These are phyloP conservation scores for Accipiter virgatus DNA, from an alignment of 2,113 vertebrate species.

Conservation along the genomic window DNA sequence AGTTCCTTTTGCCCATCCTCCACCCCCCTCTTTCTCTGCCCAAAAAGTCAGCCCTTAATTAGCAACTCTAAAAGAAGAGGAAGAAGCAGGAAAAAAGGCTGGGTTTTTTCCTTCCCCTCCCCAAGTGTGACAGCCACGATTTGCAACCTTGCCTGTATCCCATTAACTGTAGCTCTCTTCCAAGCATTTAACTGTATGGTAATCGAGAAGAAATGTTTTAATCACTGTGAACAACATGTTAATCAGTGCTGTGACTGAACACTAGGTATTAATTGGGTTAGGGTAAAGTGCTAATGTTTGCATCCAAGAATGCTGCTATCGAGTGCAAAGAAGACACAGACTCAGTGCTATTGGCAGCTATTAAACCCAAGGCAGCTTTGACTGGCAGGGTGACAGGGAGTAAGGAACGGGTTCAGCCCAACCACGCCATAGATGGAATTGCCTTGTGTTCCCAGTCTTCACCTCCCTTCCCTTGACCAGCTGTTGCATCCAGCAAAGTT, in stretches of 20 bases:
- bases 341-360: not conserved
- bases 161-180: conserved; percentile 72
- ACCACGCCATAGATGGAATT: not conserved
- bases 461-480: not conserved
- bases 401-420: not conserved
- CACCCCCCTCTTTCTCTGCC: conserved; percentile 76
- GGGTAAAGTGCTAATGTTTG: conserved; percentile 72
- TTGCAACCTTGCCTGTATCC: conserved; percentile 68
- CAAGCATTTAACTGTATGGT: conserved; percentile 76
- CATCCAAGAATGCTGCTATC: conserved; percentile 33
- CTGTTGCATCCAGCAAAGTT: not conserved
- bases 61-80: conserved; percentile 73
- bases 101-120: conserved; percentile 40
- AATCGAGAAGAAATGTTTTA: conserved; percentile 86
- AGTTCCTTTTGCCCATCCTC: conserved; percentile 52
- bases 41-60: conserved; percentile 80
- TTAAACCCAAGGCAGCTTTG: not conserved
- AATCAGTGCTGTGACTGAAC: conserved; percentile 78
- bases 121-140: conserved; percentile 56
- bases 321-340: not conserved
- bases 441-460: not conserved
- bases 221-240: conserved; percentile 80
- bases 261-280: conserved; percentile 79
- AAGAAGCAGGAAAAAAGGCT: conserved; percentile 50
- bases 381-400: not conserved